A percentile compares a stretch with the other conserved stretches of the same genome.
phyloP scores from a whole-genome alignment of 2,797 vertebrate genomes.

The Gouania willdenowi region DNA sequence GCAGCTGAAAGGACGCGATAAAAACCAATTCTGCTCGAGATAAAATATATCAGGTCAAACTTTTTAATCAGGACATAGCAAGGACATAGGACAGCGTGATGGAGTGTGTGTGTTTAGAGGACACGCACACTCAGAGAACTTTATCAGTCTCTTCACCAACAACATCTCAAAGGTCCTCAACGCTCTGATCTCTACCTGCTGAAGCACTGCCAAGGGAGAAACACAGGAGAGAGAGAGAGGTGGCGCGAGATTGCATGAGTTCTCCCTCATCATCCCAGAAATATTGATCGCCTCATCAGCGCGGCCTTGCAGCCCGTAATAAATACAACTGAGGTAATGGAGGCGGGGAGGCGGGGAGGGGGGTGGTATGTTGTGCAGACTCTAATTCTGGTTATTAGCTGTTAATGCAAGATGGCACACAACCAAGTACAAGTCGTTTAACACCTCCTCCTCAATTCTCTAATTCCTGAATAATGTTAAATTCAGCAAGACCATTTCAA shows the following conservation, averaged over 20 bases:
- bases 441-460: slow-evolving; percentile 41
- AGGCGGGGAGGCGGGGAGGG: slow-evolving; percentile 4
- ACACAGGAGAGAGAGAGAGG: slow-evolving; percentile 17
- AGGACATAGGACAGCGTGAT: slow-evolving; percentile 65
- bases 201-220: slow-evolving; percentile 67
- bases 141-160: slow-evolving; percentile 67
- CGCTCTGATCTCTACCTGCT: slow-evolving; percentile 70
- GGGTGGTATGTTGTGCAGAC: slow-evolving; percentile 32
- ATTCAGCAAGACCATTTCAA: slow-evolving; percentile 33
- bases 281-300: slow-evolving; percentile 74
- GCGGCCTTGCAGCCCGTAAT: slow-evolving; percentile 72
- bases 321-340: slow-evolving; percentile 70
- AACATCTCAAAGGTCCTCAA: slow-evolving; percentile 68
- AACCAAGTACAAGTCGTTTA: slow-evolving; percentile 55
- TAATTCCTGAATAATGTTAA: slow-evolving; percentile 43
- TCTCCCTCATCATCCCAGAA: slow-evolving; percentile 71
- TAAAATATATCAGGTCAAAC: slow-evolving; percentile 65
- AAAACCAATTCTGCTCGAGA: slow-evolving; percentile 48
- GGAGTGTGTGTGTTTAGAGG: slow-evolving; percentile 70
- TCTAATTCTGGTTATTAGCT: slow-evolving; percentile 63
- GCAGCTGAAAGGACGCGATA: slow-evolving; percentile 22
- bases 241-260: slow-evolving; percentile 55
- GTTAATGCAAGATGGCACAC: slow-evolving; percentile 53
- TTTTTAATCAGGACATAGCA: slow-evolving; percentile 72
- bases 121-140: slow-evolving; percentile 60